phyloP scores from a whole-genome alignment of 2,888 invertebrate species.

The Entomobrya proxima region DNA sequence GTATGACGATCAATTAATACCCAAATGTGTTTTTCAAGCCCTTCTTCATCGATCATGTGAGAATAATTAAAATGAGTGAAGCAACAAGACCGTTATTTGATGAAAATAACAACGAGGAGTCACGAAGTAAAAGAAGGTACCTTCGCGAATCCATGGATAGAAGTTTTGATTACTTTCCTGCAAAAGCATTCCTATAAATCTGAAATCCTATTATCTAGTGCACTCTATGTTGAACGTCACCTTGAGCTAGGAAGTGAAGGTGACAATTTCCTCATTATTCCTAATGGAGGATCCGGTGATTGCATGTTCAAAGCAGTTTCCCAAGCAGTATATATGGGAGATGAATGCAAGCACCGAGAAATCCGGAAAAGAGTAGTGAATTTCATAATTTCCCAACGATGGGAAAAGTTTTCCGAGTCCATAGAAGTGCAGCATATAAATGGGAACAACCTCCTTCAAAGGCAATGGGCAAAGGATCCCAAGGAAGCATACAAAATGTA shows the following conservation, averaged over 20 bases:
- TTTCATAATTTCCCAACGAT: slow-evolving; percentile 59
- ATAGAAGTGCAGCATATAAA: slow-evolving; percentile 71
- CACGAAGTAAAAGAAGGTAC: not conserved
- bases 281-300: slow-evolving; percentile 72
- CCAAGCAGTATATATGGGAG: slow-evolving; percentile 67
- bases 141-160: no score
- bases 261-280: slow-evolving; percentile 61
- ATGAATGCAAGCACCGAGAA: slow-evolving; percentile 66
- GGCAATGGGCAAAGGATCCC: slow-evolving; percentile 68
- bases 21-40: no score
- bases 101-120: slow-evolving; percentile 29
- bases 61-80: slow-evolving; percentile 15
- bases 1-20: no score
- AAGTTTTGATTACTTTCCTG: not conserved
- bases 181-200: no score
- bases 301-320: slow-evolving; percentile 73
- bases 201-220: not conserved
- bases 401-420: slow-evolving; percentile 69
- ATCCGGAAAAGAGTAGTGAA: slow-evolving; percentile 69
- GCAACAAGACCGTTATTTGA: not conserved
- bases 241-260: slow-evolving; percentile 13
- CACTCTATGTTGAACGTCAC: slow-evolving; percentile 44
- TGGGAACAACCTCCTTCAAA: slow-evolving; percentile 65
- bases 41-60: no score
- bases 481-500: slow-evolving; percentile 68